A percentile compares a stretch with the other conserved stretches of the same genome.
Evolutionary conservation across 2,797 vertebrate species (phyloP).

Genomic region (Caiman crocodilus): DNA sequence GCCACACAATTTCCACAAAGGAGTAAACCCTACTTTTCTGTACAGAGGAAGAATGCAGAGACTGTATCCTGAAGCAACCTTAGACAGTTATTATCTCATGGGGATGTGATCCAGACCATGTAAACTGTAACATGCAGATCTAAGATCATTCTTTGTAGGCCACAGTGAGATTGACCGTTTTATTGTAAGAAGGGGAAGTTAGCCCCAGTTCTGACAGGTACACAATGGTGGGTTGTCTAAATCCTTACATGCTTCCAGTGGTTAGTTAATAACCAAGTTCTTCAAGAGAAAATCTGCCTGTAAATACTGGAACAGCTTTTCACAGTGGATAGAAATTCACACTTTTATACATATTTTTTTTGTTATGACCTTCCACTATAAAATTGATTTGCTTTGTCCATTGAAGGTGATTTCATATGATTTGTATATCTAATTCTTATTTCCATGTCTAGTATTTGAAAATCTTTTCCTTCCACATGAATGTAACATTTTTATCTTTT

Average conservation of each 20-base stretch:
- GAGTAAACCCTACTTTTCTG: background rate
- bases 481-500: constrained; percentile 81
- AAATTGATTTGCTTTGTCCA: constrained; percentile 77
- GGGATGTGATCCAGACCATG: background rate
- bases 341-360: constrained; percentile 66
- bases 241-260: background rate
- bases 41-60: background rate
- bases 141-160: background rate
- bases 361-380: constrained; percentile 70
- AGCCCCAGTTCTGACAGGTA: background rate
- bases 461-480: constrained; percentile 76
- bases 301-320: constrained; percentile 53
- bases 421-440: constrained; percentile 82
- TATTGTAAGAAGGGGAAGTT: background rate
- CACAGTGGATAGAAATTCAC: constrained; percentile 33
- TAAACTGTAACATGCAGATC: background rate
- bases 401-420: constrained; percentile 76
- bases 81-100: background rate
- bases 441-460: constrained; percentile 73
- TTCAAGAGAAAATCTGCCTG: constrained; percentile 58
- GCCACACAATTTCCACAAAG: background rate
- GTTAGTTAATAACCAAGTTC: constrained; percentile 45
- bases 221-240: background rate
- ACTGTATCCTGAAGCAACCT: background rate
- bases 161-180: background rate